Evolutionary conservation across 2,888 invertebrate genomes (phyloP), one percentile per base, ranked within the genome.

Genomic region (Phaonia tiefii): DNA sequence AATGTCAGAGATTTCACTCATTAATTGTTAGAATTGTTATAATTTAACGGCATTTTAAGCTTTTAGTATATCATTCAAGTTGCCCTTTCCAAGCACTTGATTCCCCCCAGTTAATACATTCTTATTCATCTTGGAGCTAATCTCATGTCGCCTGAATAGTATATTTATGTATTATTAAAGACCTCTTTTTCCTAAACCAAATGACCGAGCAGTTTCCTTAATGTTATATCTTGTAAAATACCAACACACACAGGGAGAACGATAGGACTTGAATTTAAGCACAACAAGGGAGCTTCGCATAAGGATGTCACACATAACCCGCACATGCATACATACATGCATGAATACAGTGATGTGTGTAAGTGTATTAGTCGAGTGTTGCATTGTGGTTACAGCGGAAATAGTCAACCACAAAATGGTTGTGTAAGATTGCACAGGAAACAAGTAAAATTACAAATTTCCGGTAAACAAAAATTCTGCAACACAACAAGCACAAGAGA

Each of bases 401-500:
- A 88, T 88, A 89, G 88, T 88, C 89, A 89, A 88, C 87, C 84
- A 87, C 87, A 86, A 88, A 88, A 75, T 75, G 75, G 81, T 78
- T 78, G 81, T 87, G 86, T 86, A 87, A 88, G 88, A 87, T 88
- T 89, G 87, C 84, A 86, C 86, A 85, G 89, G 88, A 89, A 89
- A 88, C 89, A 87, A 86, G 88, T 85, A 86, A 89, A 89, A 89
- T 89, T 89, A 90, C 89, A 89, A 89, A 89, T 89, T 89, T 89
- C 89, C 89, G 89, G 70, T 65, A 71, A 86, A 86, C 86, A 84
- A 86, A 78, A 75, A 86, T 84, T 86, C 85, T 80, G 84, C 79
- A 87, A 75, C 83, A 78, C 81, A 86, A 83, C 84, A 82, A 81
- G 72, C 83, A 83, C 75, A 76, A 79, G n/a, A 54, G 25, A 54